Evolutionary conservation across 2,888 invertebrate genomes (phyloP), one percentile per base, ranked within the genome.

Genomic region (Macrostomum cliftonense): DNA sequence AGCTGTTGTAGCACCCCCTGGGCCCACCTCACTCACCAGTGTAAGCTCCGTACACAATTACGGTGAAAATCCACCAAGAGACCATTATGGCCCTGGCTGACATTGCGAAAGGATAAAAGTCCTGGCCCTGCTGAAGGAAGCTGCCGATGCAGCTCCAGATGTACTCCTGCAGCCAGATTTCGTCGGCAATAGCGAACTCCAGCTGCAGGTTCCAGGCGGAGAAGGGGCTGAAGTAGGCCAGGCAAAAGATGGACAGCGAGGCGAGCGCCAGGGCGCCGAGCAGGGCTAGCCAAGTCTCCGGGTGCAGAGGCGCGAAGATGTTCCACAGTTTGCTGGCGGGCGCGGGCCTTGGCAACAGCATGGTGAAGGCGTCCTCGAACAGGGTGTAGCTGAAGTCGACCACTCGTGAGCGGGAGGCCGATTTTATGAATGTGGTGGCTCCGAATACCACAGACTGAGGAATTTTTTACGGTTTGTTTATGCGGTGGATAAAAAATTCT

Each of bases 381-480:
- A 44, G 44, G 9, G 44, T 28, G 44, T 36, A 44, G 19, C 21
- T 44, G 16, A 36, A 44, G 20, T 44, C 44, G 44, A 44, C 44
- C 9, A 44, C 44, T 37, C 37, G 20, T 13, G n/a, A 11, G n/a
- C 44, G 21, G 9, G 44, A 12, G 21, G n/a, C 20, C n/a, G 44
- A 36, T 14, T 44, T 36, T 28, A 37, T 44, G 19, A 44, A 44
- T 19, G 37, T 37, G n/a, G 36, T 44, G 7, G 44, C 44, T 14
- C 44, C 44, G 9, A 44, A 36, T 16, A 37, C 37, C 12, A 37
- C 44, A n/a, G 37, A 17, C 44, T 44, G 14, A n/a, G n/a, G n/a
- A n/a, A n/a, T n/a, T n/a, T n/a, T n/a, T n/a, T n/a, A n/a, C n/a
- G n/a, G n/a, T n/a, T n/a, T n/a, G n/a, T n/a, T n/a, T n/a, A n/a